These are phyloP conservation scores for Ormyrus rosae DNA, from an alignment of 2,888 invertebrate genomes.

Conservation along the genomic window DNA sequence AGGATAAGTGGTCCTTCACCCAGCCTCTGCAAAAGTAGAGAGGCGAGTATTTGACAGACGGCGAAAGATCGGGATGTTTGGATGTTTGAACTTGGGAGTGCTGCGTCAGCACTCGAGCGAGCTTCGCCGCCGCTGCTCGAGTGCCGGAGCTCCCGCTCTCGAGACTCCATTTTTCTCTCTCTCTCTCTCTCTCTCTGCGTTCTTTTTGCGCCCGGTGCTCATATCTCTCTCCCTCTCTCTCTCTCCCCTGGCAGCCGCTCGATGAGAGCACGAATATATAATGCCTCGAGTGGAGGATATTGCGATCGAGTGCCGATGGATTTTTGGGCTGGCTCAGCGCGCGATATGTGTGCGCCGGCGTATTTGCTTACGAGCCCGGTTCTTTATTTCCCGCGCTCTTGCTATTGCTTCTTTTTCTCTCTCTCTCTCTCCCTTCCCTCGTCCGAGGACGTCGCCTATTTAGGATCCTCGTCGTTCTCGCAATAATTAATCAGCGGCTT, in stretches of 20 bases:
- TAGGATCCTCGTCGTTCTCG: too few relatives aligned
- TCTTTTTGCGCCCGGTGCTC: not conserved
- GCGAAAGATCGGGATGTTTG: slow-evolving; percentile 74
- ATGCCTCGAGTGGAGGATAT: slow-evolving; percentile 27
- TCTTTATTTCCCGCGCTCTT: slow-evolving; percentile 9
- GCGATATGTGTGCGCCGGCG: not conserved
- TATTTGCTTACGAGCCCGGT: slow-evolving; percentile 18
- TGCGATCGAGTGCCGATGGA: slow-evolving; percentile 45
- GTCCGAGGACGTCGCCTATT: not conserved
- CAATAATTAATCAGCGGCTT: too few relatives aligned
- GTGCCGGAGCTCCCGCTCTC: slow-evolving; percentile 13
- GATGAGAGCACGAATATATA: slow-evolving; percentile 27
- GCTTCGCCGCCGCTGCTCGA: slow-evolving; percentile 55
- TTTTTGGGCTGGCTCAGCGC: slow-evolving; percentile 31
- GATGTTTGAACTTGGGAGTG: slow-evolving; percentile 74
- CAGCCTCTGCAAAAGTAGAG: slow-evolving; percentile 54
- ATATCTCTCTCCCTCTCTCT: not conserved
- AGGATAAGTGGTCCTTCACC: slow-evolving; percentile 71
- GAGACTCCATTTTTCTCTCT: slow-evolving; percentile 17
- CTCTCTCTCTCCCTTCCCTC: not conserved
- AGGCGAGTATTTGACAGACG: slow-evolving; percentile 66
- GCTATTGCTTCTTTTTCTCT: slow-evolving; percentile 16
- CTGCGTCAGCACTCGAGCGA: slow-evolving; percentile 70
- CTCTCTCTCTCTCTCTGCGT: not conserved
- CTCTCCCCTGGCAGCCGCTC: not conserved